Base-by-base conservation (phyloP, 2,797 vertebrate species). In the Artibeus jamaicensis region DNA sequence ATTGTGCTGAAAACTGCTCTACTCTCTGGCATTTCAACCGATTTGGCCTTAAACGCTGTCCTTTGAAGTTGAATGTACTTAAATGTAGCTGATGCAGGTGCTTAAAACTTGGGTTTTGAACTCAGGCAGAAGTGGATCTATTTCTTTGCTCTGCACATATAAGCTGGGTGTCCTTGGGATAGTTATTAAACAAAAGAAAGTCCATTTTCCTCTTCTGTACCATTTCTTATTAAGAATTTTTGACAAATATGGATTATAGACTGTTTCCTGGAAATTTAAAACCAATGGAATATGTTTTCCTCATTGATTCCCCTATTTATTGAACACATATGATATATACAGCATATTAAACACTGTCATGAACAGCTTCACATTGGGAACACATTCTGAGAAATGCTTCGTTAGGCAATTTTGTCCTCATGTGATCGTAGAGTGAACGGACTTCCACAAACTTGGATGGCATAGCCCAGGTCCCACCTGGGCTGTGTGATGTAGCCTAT, bases 51-150 rank as follows among this genome's bases (percentile, higher is more conserved):
- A 96, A 90, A 86, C 6, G 19, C 59, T 22, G 9, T 87, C 46
- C 19, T 93, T 95, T 78, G 26, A 94, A 83, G 48, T 57, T 95
- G 6, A 87, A 85, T 2, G 50, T 92, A 90, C 93, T 90, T 70
- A 92, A 91, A 73, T 78, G 9, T 93, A 83, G 74, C 6, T 93
- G 82, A 91, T n/a, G 3, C 16, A 88, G 73, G 22, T 92, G 86
- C 44, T 78, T 77, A 90, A 42, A 94, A 67, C 29, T 67, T 90
- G 50, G 57, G 6, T 15, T 96, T 94, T 81, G 87, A 88, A 73
- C 79, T 93, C 67, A 89, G 22, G 42, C 39, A 91, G 57, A 86
- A 26, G 22, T 89, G 46, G 53, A 68, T 89, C 59, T 70, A 50
- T 73, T 93, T 89, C 57, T n/a, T 59, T 73, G 3, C 32, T 85